Percentiles rank a stretch among this genome's conserved stretches.
Evolutionary conservation across 1,140 invertebrate genomes (phyloP).

Genomic region (Ooceraea biroi): DNA sequence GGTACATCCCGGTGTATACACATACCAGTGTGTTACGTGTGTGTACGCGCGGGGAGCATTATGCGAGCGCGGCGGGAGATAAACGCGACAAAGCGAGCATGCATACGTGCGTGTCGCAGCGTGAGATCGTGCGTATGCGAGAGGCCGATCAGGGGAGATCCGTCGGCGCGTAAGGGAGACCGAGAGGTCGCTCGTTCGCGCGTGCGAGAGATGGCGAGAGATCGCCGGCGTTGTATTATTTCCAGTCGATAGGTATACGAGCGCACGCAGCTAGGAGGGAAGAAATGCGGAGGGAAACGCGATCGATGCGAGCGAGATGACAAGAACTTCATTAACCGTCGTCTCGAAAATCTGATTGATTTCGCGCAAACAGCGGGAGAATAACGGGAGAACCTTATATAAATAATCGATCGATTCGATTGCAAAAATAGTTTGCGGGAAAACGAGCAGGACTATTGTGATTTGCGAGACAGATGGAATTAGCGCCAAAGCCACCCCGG

Average conservation of each 20-base stretch:
- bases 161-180: conserved; percentile 25
- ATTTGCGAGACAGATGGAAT: background rate
- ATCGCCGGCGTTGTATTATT: conserved; percentile 26
- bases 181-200: background rate
- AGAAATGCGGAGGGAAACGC: background rate
- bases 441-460: background rate
- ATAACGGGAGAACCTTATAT: no score
- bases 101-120: conserved; percentile 2
- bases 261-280: background rate
- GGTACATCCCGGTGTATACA: conserved; percentile 9
- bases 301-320: background rate
- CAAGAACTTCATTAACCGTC: background rate
- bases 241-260: conserved; percentile 39
- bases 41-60: conserved; percentile 7
- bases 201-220: conserved; percentile 13
- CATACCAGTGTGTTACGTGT: background rate
- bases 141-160: conserved; percentile 30
- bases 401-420: no score
- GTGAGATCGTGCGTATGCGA: conserved; percentile 36
- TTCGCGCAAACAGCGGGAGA: no score
- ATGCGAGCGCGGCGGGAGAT: conserved; percentile 13
- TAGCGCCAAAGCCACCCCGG: background rate
- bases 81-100: conserved; percentile 9
- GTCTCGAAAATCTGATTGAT: conserved; percentile 1
- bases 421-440: no score